Evolutionary conservation across 2,888 invertebrate species (phyloP).

Genomic region (Ornithoptera alexandrae): DNA sequence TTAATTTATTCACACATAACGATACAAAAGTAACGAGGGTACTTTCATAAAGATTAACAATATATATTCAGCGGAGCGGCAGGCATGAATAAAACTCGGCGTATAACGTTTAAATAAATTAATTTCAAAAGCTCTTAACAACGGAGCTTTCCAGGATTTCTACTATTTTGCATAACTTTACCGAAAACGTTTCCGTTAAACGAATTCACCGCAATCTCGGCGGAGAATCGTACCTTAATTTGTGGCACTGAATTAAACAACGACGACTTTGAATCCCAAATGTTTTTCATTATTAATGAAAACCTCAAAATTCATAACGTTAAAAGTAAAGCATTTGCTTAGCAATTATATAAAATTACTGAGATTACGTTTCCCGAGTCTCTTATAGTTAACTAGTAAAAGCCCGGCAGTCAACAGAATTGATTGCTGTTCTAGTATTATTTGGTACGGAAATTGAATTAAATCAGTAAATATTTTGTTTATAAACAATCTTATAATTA

Average conservation of each 20-base stretch:
- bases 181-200: constrained; percentile 15
- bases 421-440: too few relatives aligned
- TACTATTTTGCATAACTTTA: constrained; percentile 18
- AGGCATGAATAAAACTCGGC: not conserved
- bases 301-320: not conserved
- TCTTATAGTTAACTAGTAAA: too few relatives aligned
- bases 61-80: constrained; percentile 1
- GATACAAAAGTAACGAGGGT: not conserved
- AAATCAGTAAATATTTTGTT: too few relatives aligned
- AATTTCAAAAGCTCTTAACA: constrained; percentile 17
- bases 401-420: too few relatives aligned
- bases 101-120: constrained; percentile 17
- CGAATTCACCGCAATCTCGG: constrained; percentile 8
- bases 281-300: not conserved
- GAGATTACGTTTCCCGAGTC: too few relatives aligned
- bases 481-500: too few relatives aligned
- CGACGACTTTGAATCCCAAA: not conserved
- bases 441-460: too few relatives aligned
- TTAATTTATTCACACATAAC: not conserved
- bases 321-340: not conserved
- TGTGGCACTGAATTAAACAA: constrained; percentile 14
- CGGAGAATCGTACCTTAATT: constrained; percentile 12
- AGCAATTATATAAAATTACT: not conserved
- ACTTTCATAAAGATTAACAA: constrained; percentile 12
- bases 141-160: constrained; percentile 10